Base-by-base conservation (phyloP, 2,113 vertebrate genomes). In the Corythoichthys haematopterus region DNA sequence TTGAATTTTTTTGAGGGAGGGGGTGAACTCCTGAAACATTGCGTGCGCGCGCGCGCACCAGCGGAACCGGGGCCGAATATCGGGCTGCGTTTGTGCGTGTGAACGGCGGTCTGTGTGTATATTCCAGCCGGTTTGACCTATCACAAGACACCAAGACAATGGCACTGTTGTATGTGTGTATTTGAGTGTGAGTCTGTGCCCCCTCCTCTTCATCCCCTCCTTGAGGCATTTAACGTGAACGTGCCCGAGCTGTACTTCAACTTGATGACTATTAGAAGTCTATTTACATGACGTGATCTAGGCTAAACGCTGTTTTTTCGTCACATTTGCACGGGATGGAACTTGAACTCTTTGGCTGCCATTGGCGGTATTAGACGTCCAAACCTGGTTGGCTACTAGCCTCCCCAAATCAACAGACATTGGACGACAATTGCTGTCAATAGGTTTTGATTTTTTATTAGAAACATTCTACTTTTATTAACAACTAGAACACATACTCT, bases 81-180 rank as follows among this genome's bases (percentile, higher is more conserved):
- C 66, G 79, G 85, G 85, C 84, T 81, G 78, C 12, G 76, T 80
- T 74, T 76, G 74, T 78, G 56, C 68, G 74, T 74, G 80, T 78
- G 85, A 86, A 80, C 79, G 80, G 84, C 53, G 83, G 72, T 60
- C 43, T 47, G 55, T 71, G 80, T 88, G 84, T 83, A 80, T 80
- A 78, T 84, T 77, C 69, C 79, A 80, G 84, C 81, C 48, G 83
- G 85, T 88, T 85, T 89, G 86, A 89, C 86, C 88, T 81, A 85
- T 88, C 81, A 83, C 85, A 83, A 84, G 83, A 83, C 84, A 64
- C 63, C 80, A 10, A 85, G 78, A 90, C 88, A 90, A 88, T 87
- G 83, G 81, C 76, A 80, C 84, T 86, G 80, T 87, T 89, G 88
- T 90, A 74, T 43, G 58, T 15, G 58, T 61, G 58, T n/a, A 40